Base-by-base conservation (phyloP, 2,888 invertebrate genomes). In the Dicyrtoma fusca region DNA sequence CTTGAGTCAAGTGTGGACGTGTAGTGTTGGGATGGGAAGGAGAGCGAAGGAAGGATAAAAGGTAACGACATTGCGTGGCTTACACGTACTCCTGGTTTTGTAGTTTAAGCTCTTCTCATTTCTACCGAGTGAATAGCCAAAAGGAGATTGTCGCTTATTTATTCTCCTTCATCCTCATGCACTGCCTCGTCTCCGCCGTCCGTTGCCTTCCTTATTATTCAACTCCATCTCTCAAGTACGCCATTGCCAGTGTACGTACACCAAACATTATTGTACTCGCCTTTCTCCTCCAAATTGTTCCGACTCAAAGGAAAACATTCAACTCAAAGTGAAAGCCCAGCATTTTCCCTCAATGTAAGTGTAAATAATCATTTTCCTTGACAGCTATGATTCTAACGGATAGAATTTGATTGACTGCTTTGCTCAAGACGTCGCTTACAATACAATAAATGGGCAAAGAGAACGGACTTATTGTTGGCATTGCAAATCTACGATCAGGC, bases 71-170 rank as follows among this genome's bases (percentile, higher is more conserved):
- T 34, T 34, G 34, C 34, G 34, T 34, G 34, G 34, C 34, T 34
- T 34, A 34, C 34, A 34, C 34, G 34, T 34, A 3, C 34, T 34
- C 34, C 34, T 34, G 4, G 34, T 34, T 34, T 34, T 34, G 34
- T 34, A 3, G 3, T 55, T 21, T 55, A 55, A 34, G 17, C 34
- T 51, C 51, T 65, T 21, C 63, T 65, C 26, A 49, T 23, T 64
- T 49, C 45, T 23, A 21, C 25, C n/a, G 45, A 21, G 49, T 53
- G 19, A 53, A 53, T 17, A 53, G 21, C 11, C 19, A 53, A 10
- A 8, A 17, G 19, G 53, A 53, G 19, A 11, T 53, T 53, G 53
- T 53, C 53, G 11, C 21, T 53, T 53, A 53, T 17, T 55, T 55
- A 21, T 14, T 47, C 21, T 14, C 65, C 49, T 51, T 14, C 21